Percentiles rank a stretch among this genome's conserved stretches.
Conservation (phyloP, 2,888 invertebrate genomes). For the Zeuzera pyrina region DNA sequence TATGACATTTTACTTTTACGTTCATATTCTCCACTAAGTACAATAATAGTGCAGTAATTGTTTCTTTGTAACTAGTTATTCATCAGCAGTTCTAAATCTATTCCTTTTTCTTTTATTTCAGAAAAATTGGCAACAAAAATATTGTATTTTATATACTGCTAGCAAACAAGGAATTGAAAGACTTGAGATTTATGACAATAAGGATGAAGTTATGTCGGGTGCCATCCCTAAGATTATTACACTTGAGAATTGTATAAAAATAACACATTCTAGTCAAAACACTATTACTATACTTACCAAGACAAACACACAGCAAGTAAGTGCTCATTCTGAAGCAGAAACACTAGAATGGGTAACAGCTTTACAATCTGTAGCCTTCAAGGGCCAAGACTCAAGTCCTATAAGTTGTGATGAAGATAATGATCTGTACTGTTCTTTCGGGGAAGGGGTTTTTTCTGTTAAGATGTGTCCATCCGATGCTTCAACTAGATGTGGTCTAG, state of each 20-base stretch:
- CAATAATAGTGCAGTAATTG: not conserved
- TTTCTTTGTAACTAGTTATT: not conserved
- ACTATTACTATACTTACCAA: conserved; percentile 83
- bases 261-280: conserved; percentile 76
- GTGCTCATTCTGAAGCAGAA: conserved; percentile 76
- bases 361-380: conserved; percentile 87
- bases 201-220: conserved; percentile 77
- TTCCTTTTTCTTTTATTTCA: conserved; percentile 48
- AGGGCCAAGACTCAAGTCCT: conserved; percentile 74
- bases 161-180: conserved; percentile 90
- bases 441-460: conserved; percentile 86
- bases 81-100: not conserved
- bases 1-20: too few relatives aligned
- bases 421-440: conserved; percentile 89
- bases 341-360: conserved; percentile 85
- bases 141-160: conserved; percentile 83
- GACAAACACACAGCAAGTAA: conserved; percentile 77
- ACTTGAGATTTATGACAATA: conserved; percentile 87
- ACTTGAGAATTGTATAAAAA: conserved; percentile 90
- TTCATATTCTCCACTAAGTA: not conserved
- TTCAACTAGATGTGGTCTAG: conserved; percentile 82
- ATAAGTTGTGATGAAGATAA: conserved; percentile 86
- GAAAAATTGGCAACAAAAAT: conserved; percentile 90
- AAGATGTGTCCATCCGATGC: conserved; percentile 85
- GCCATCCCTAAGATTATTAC: conserved; percentile 84